A percentile compares a stretch with the other conserved stretches of the same genome.
Conservation (phyloP, 53 echinoderm and acorn worm genomes). For the Henricia sp. region DNA sequence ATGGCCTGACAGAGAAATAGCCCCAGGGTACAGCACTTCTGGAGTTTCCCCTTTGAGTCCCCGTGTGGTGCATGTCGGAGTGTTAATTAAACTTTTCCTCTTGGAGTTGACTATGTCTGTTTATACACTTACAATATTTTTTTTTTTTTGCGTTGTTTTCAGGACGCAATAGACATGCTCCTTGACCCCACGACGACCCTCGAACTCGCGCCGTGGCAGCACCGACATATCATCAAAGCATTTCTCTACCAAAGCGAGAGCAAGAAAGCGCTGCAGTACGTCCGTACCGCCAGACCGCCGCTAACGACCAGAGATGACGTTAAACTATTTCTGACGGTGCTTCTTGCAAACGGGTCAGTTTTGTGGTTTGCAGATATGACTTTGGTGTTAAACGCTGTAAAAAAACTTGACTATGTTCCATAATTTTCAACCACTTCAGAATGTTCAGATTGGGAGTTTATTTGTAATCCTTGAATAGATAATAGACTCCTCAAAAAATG, state of each 20-base stretch:
- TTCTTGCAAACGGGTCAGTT: slow-evolving; percentile 91
- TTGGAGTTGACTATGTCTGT: too few relatives aligned
- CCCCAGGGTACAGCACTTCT: too few relatives aligned
- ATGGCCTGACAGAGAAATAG: too few relatives aligned
- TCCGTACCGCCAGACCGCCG: slow-evolving; percentile 78
- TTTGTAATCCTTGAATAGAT: neutral
- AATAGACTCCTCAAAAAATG: too few relatives aligned
- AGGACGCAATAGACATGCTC: slow-evolving; percentile 93
- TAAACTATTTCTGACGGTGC: slow-evolving; percentile 88
- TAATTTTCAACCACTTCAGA: too few relatives aligned
- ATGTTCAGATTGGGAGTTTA: neutral
- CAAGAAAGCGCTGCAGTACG: slow-evolving; percentile 95
- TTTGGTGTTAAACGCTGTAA: too few relatives aligned
- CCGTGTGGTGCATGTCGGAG: too few relatives aligned
- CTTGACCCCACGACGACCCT: slow-evolving; percentile 93
- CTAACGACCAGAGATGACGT: slow-evolving; percentile 86
- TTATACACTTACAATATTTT: neutral
- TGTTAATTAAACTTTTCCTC: too few relatives aligned
- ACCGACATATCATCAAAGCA: slow-evolving; percentile 85
- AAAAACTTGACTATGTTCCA: too few relatives aligned
- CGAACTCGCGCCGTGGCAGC: slow-evolving; percentile 94
- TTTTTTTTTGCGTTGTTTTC: neutral
- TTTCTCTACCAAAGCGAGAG: slow-evolving; percentile 94
- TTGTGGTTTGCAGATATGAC: too few relatives aligned
- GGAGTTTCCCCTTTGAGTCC: too few relatives aligned